A percentile compares a stretch with the other conserved stretches of the same genome.
These are phyloP conservation scores for Bucco capensis DNA, from an alignment of 2,113 vertebrate genomes.

Conservation along the genomic window DNA sequence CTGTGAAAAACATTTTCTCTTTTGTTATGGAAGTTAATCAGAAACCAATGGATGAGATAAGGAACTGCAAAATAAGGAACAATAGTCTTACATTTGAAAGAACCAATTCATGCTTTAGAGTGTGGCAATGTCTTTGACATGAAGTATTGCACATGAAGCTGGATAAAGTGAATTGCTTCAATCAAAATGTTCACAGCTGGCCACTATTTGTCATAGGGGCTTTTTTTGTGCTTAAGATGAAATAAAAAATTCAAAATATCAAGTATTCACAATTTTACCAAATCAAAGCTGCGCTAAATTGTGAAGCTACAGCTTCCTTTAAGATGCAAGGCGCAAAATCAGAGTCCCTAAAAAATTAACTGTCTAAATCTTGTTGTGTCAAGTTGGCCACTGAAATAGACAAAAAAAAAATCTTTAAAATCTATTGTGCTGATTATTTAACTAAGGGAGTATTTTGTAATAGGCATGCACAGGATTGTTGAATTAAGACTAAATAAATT, in stretches of 20 bases:
- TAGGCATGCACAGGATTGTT: not conserved
- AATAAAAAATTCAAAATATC: not conserved
- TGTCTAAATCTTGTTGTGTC: not conserved
- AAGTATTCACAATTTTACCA: not conserved
- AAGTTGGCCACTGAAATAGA: not conserved
- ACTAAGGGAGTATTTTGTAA: not conserved
- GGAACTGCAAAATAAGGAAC: not conserved
- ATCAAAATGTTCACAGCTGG: not conserved
- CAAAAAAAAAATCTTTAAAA: not conserved
- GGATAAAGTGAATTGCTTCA: not conserved
- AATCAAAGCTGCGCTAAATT: not conserved
- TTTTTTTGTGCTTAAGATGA: not conserved
- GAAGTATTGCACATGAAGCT: not conserved
- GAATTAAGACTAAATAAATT: not conserved
- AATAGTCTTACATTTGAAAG: not conserved
- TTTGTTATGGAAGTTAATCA: not conserved
- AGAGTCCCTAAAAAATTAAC: not conserved
- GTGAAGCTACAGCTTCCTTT: not conserved
- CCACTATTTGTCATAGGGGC: not conserved
- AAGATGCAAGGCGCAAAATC: not conserved
- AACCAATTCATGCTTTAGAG: not conserved
- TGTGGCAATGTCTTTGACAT: not conserved
- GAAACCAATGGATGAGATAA: not conserved
- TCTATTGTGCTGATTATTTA: not conserved
- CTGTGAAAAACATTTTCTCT: not conserved